Base-by-base conservation (phyloP, 2,113 vertebrate genomes). In the Otocyon megalotis region DNA sequence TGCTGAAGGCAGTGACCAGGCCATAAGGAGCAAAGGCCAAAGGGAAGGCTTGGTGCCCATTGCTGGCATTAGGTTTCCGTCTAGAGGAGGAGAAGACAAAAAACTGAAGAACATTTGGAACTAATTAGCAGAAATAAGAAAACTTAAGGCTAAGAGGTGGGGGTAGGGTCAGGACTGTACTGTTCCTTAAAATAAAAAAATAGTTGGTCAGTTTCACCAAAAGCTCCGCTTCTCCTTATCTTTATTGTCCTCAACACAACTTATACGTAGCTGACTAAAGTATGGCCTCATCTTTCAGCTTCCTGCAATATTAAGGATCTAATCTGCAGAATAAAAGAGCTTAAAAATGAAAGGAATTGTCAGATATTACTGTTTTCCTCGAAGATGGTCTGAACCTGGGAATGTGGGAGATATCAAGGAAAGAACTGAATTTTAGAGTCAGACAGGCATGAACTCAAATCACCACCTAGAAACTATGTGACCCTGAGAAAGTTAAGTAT, bases 61-160 rank as follows among this genome's bases (percentile, higher is more conserved):
- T 94, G 92, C 94, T 97, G 91, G 94, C 90, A 96, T 98, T 97
- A 76, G 84, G 93, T 98, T 98, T 98, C 98, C 96, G 94, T 97
- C 92, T 77, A 69, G 81, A 97, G 48, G 81, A 97, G 48, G 30
- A 98, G 76, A 96, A 85, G 93, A 81, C 26, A 82, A 16, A 69
- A 97, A 95, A 98, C 96, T 90, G 91, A 93, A 94, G 85, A 96
- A 93, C 97, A 98, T 98, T 98, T 98, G 98, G 97, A 98, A 93
- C n/a, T 97, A 98, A 98, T 98, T 98, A 98, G 58, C 2, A 30
- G 58, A 48, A 97, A 80, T n/a, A 94, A 94, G 95, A 15, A 86
- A 97, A 93, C 17, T n/a, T 93, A 85, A 96, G 72, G 93, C 88
- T 93, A 96, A 82, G 94, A 74, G 37, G 56, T 81, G 58, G 93